Evolutionary conservation across 2,888 invertebrate genomes (phyloP).

Genomic region (Paralinhomoeus sp.): DNA sequence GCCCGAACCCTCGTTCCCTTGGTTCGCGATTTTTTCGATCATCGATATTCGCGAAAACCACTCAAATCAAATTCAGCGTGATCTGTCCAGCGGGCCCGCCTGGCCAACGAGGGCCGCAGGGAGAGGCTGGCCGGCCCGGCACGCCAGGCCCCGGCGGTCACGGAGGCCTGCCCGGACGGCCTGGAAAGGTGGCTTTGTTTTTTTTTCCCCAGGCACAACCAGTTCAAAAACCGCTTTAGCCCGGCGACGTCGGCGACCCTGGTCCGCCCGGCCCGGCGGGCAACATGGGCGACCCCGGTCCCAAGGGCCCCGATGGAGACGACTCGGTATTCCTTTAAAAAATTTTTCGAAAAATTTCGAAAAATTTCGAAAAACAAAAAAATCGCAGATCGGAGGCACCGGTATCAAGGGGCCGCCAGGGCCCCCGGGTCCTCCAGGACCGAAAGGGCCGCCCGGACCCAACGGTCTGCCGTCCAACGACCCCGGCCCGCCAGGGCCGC

Average conservation of each 20-base stretch:
- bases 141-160: slow-evolving; percentile 17
- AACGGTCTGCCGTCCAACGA: slow-evolving; percentile 21
- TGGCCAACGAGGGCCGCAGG: slow-evolving; percentile 20
- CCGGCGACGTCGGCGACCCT: slow-evolving; percentile 15
- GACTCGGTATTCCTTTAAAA: no score
- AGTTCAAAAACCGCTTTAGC: no score
- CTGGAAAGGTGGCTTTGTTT: no score
- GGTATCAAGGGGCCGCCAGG: slow-evolving; percentile 22
- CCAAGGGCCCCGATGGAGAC: slow-evolving; percentile 22
- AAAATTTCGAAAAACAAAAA: no score
- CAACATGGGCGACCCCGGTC: slow-evolving; percentile 7
- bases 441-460: slow-evolving; percentile 13
- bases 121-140: slow-evolving; percentile 19
- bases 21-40: slow-evolving; percentile 4
- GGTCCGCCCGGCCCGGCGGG: slow-evolving; percentile 22
- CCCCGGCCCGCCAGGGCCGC: slow-evolving; percentile 19
- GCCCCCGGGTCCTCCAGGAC: slow-evolving; percentile 16
- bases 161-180: slow-evolving; percentile 16
- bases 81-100: slow-evolving; percentile 23
- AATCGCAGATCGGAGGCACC: slow-evolving; percentile 16
- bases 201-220: no score
- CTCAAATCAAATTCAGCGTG: slow-evolving; percentile 9
- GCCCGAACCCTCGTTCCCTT: slow-evolving; percentile 23
- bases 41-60: not conserved
- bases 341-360: no score